These are phyloP conservation scores for Nasonia vitripennis DNA, from an alignment of 1,140 invertebrate genomes.

Conservation along the genomic window DNA sequence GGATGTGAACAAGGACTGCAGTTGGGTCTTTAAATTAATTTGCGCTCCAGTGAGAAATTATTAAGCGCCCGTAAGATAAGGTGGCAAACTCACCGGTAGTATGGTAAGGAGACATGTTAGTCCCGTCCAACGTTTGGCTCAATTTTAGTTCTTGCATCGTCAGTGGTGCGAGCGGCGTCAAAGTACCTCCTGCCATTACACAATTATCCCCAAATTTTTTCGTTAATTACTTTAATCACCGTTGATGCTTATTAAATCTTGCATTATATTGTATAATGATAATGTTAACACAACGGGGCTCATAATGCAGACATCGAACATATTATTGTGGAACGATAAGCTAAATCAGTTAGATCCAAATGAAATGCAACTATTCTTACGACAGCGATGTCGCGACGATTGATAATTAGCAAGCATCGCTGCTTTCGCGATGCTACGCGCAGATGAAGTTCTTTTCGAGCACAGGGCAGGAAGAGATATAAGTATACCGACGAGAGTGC, in stretches of 20 bases:
- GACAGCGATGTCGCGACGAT: too few species aligned
- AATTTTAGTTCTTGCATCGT: constrained; percentile 88
- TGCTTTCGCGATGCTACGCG: neutral
- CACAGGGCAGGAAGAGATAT: neutral
- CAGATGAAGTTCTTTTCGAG: neutral
- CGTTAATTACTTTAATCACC: constrained; percentile 48
- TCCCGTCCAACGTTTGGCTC: constrained; percentile 78
- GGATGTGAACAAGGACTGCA: too few species aligned
- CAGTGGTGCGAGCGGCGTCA: constrained; percentile 85
- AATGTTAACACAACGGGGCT: neutral
- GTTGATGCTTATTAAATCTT: neutral
- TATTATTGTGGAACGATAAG: neutral
- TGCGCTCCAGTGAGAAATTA: neutral
- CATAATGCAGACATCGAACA: too few species aligned
- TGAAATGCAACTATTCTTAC: too few species aligned
- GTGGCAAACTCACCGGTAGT: constrained; percentile 77
- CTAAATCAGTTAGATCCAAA: too few species aligned
- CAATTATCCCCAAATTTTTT: constrained; percentile 61
- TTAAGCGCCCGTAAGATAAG: constrained; percentile 56
- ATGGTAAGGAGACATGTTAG: constrained; percentile 81
- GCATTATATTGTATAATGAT: neutral
- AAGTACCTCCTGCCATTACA: constrained; percentile 76
- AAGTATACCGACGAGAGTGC: neutral
- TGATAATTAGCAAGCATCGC: too few species aligned
- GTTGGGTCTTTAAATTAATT: neutral